Conservation (phyloP, 2,888 invertebrate genomes). For the Eristalis pertinax region DNA sequence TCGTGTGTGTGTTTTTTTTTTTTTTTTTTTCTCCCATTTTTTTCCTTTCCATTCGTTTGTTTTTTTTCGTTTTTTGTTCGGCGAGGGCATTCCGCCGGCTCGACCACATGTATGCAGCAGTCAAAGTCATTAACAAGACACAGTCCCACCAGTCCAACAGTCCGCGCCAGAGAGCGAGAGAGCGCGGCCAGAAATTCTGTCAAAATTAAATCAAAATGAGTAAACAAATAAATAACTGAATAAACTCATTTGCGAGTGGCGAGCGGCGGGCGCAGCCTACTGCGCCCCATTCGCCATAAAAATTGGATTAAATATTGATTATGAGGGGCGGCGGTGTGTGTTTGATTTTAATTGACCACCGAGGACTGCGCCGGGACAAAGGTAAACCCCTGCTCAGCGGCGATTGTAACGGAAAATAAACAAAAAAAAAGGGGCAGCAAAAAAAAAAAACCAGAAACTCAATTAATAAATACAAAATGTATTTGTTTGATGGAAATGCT, state of each 20-base stretch:
- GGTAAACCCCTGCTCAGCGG: background rate
- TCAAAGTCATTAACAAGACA: conserved; percentile 33
- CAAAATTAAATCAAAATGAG: conserved; percentile 54
- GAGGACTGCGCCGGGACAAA: conserved; percentile 3
- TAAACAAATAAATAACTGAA: conserved; percentile 40
- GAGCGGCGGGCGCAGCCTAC: background rate
- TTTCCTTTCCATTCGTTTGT: background rate
- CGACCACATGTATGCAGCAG: background rate
- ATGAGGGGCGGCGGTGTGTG: background rate
- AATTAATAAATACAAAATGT: background rate
- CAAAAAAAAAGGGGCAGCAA: background rate
- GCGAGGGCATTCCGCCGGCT: background rate
- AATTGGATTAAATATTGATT: conserved; percentile 40
- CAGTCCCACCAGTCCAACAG: background rate
- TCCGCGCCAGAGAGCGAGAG: background rate
- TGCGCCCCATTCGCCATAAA: background rate
- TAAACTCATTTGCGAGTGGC: conserved; percentile 38
- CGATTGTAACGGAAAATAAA: background rate
- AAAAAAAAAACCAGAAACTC: background rate
- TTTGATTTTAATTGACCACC: conserved; percentile 45
- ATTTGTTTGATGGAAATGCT: background rate
- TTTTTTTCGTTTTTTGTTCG: background rate
- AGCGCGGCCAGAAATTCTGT: conserved; percentile 8
- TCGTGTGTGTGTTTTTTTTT: conserved; percentile 14
- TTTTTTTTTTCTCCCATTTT: background rate